Evolutionary conservation across 2,113 vertebrate species (phyloP).

Genomic region (Dromaius novaehollandiae): DNA sequence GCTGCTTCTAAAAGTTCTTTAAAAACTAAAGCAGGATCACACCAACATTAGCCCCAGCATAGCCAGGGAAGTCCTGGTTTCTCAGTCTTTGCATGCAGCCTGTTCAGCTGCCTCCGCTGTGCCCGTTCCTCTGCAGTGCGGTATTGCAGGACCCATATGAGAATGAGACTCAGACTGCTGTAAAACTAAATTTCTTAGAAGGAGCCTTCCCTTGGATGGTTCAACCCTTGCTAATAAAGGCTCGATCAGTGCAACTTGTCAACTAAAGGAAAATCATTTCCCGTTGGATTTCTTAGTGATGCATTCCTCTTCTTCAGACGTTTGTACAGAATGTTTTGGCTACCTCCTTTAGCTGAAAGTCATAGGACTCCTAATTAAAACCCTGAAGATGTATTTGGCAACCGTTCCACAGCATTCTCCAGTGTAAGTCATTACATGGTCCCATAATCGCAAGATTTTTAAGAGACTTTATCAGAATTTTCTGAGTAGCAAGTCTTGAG

Average conservation of each 20-base stretch:
- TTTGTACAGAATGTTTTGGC: not conserved
- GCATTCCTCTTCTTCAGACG: not conserved
- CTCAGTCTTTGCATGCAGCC: not conserved
- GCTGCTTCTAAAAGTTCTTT: not conserved
- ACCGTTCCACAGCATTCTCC: not conserved
- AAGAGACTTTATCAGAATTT: too few relatives aligned
- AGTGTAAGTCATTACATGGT: not conserved
- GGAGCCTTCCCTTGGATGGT: not conserved
- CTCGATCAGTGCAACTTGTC: not conserved
- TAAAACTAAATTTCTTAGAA: not conserved
- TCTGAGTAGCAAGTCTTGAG: not conserved
- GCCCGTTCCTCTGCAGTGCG: not conserved
- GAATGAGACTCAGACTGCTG: not conserved
- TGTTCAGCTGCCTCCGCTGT: not conserved
- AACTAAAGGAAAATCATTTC: not conserved
- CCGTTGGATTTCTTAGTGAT: not conserved
- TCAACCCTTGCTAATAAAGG: not conserved
- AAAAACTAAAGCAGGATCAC: not conserved
- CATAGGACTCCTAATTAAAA: not conserved
- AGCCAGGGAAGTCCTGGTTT: not conserved
- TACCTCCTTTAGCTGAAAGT: not conserved
- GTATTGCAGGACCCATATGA: accelerated
- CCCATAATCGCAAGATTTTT: not conserved
- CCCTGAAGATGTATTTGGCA: not conserved
- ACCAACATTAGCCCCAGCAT: not conserved